Conservation (phyloP, 1,140 invertebrate genomes). For the Drosophila guanche region DNA sequence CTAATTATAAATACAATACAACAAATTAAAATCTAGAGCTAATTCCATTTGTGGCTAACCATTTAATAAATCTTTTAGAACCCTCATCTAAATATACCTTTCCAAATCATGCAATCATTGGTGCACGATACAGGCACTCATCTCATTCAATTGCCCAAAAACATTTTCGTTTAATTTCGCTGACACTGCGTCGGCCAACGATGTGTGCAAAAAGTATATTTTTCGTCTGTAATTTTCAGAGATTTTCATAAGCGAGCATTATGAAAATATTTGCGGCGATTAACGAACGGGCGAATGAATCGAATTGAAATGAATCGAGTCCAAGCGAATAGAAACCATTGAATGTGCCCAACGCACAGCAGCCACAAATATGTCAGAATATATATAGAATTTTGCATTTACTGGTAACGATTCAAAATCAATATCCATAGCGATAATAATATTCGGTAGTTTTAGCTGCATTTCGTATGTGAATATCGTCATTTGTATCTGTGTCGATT, state of each 20-base stretch:
- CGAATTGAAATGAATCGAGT: constrained; percentile 38
- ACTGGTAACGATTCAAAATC: constrained; percentile 32
- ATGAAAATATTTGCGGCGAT: constrained; percentile 52
- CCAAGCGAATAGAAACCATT: constrained; percentile 14
- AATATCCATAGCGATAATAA: constrained; percentile 48
- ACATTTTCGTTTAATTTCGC: constrained; percentile 36
- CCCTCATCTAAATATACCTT: neutral
- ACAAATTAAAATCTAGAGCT: too few relatives aligned
- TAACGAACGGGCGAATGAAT: constrained; percentile 32
- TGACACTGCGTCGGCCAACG: constrained; percentile 37
- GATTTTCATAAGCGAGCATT: constrained; percentile 44
- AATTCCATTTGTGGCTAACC: too few relatives aligned
- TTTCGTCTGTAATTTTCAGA: constrained; percentile 32
- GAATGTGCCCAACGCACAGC: constrained; percentile 3
- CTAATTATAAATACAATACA: too few relatives aligned
- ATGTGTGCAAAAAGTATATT: constrained; percentile 38
- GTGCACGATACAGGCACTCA: neutral
- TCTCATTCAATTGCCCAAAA: constrained; percentile 10
- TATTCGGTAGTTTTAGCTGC: constrained; percentile 19
- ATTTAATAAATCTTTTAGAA: neutral
- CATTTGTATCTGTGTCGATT: constrained; percentile 36
- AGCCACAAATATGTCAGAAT: neutral
- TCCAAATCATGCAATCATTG: neutral
- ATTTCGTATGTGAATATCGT: constrained; percentile 10
- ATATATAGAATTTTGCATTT: constrained; percentile 32